Percentiles rank a stretch among this genome's conserved stretches.
Conservation (phyloP, 2,797 vertebrate species). For the Sebastes variabilis region DNA sequence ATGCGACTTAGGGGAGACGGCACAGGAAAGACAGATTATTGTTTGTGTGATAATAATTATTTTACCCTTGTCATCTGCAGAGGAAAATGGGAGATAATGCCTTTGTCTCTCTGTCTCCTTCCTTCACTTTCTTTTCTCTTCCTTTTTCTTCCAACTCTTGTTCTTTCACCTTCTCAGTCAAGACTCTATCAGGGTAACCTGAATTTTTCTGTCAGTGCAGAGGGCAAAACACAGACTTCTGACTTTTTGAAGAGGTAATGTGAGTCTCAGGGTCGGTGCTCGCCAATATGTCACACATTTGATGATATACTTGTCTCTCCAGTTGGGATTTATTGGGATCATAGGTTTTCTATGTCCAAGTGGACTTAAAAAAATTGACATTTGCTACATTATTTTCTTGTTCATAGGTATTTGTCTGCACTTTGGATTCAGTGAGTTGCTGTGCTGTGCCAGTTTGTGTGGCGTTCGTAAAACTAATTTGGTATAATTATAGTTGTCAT, state of each 20-base stretch:
- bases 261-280: not conserved
- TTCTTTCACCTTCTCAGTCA: slow-evolving; percentile 9
- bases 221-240: not conserved
- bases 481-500: not conserved
- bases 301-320: not conserved
- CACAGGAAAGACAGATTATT: slow-evolving; percentile 84
- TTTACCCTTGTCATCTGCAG: slow-evolving; percentile 80
- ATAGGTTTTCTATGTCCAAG: not conserved
- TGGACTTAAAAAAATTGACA: not conserved
- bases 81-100: slow-evolving; percentile 74
- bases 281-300: not conserved
- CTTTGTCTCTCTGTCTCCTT: slow-evolving; percentile 64
- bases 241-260: not conserved
- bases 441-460: not conserved
- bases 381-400: not conserved
- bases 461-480: not conserved
- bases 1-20: slow-evolving; percentile 78
- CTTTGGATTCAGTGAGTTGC: not conserved
- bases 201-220: not conserved
- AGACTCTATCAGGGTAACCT: not conserved
- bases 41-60: slow-evolving; percentile 87
- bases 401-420: not conserved
- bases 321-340: not conserved
- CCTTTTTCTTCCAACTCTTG: slow-evolving; percentile 13
- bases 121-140: slow-evolving; percentile 43